phyloP scores from a whole-genome alignment of 2,797 vertebrate genomes.

The Pachyuromys duprasi region DNA sequence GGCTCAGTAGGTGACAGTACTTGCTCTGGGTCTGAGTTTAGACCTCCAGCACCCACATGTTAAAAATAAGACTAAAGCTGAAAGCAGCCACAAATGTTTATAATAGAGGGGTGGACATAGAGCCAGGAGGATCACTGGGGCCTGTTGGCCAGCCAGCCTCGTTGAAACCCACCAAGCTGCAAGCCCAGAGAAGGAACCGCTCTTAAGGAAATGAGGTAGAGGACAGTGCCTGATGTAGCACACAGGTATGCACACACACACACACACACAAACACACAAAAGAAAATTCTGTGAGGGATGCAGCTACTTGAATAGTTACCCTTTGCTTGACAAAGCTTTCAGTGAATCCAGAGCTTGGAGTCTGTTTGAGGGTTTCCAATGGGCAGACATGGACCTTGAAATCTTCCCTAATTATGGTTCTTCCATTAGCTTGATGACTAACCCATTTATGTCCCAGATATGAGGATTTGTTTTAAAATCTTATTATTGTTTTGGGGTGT shows the following conservation, averaged over 20 bases:
- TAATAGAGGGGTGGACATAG: neutral
- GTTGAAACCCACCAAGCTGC: neutral
- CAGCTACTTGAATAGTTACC: neutral
- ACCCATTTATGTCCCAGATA: fast-evolving
- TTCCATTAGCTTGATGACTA: neutral
- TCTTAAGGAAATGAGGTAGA: neutral
- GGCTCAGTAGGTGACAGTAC: neutral
- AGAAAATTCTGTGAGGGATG: no score
- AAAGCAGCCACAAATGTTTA: neutral
- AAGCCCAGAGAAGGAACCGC: neutral
- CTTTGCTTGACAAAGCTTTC: constrained; percentile 3
- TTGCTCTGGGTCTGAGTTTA: neutral
- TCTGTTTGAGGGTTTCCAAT: neutral
- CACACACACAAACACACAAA: neutral
- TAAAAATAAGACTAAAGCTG: neutral
- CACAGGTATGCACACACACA: no score
- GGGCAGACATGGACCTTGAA: neutral
- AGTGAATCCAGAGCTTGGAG: neutral
- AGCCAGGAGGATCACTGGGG: neutral
- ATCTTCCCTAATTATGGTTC: neutral
- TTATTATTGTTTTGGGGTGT: neutral
- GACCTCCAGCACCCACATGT: neutral
- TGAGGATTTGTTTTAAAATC: neutral
- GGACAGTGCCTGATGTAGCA: neutral
- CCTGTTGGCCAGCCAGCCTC: neutral